Evolutionary conservation across 2,888 invertebrate species (phyloP), one percentile per base, ranked within the genome.

Genomic region (Malacosoma neustria): DNA sequence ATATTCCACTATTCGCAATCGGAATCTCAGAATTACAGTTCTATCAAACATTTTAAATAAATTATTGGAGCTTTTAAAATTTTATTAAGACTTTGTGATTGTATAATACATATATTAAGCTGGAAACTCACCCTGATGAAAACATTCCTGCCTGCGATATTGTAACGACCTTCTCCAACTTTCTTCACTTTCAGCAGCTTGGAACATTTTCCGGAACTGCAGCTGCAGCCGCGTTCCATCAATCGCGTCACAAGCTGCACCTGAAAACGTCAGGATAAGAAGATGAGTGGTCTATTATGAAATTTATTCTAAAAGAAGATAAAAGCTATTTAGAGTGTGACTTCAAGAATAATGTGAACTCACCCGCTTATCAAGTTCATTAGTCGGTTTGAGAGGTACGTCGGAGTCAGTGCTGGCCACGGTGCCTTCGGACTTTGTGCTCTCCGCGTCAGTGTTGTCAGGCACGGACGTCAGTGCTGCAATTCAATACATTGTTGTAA

Each of bases 91-190:
- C n/a, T n/a, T n/a, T n/a, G n/a, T n/a, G n/a, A n/a, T n/a, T n/a
- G n/a, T n/a, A n/a, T n/a, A n/a, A n/a, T n/a, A n/a, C n/a, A n/a
- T n/a, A n/a, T n/a, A n/a, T n/a, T n/a, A n/a, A n/a, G n/a, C n/a
- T n/a, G n/a, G n/a, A n/a, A n/a, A 46, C 90, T 87, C 76, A 96
- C 95, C 87, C 96, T 88, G 46, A 96, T 93, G 71, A 95, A 95
- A 37, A 96, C 94, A 59, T 93, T 94, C 54, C 93, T 89, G 12
- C 95, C 95, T 33, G 93, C 94, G 57, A 96, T 94, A 66, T 92
- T 91, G 77, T 95, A 96, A 43, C 92, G 91, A 11, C 95, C 95
- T 76, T 95, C 95, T 39, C 94, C 92, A 35, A 96, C 91, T 72
- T 94, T 93, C 64, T 91, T 90, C 49, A 93, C 91, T 72, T 90